Conservation (phyloP, 2,888 invertebrate species). For the Chymomyza amoena region DNA sequence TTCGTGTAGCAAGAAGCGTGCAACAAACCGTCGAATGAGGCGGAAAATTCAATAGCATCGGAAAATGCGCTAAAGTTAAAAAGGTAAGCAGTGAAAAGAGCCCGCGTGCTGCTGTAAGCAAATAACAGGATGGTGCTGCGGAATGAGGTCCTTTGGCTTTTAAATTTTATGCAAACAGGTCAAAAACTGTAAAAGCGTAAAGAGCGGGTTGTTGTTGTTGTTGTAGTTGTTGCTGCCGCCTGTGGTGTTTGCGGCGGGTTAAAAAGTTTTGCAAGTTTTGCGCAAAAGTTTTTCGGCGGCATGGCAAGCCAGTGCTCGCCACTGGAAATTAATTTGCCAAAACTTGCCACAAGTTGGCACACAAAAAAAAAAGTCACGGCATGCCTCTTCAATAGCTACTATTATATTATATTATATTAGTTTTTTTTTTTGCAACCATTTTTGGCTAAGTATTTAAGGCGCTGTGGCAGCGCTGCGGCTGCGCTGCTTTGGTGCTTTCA, state of each 20-base stretch:
- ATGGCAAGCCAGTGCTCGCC: slow-evolving; percentile 20
- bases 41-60: background rate
- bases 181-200: slow-evolving; percentile 72
- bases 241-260: slow-evolving; percentile 70
- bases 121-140: slow-evolving; percentile 49
- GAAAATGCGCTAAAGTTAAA: slow-evolving; percentile 37
- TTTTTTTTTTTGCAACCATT: slow-evolving; percentile 25
- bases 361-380: slow-evolving; percentile 27
- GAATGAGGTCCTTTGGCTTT: slow-evolving; percentile 27
- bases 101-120: slow-evolving; percentile 43
- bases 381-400: background rate
- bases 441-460: slow-evolving; percentile 15
- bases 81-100: slow-evolving; percentile 63
- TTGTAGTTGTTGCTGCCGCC: slow-evolving; percentile 35
- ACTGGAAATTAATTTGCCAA: slow-evolving; percentile 72
- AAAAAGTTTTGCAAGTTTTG: slow-evolving; percentile 67
- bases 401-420: background rate
- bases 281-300: slow-evolving; percentile 58
- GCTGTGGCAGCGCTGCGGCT: slow-evolving; percentile 20
- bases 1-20: background rate
- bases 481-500: slow-evolving; percentile 18
- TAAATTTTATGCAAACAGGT: slow-evolving; percentile 72
- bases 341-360: slow-evolving; percentile 66
- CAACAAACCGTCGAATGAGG: background rate
- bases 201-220: slow-evolving; percentile 46